Percentiles rank a stretch among this genome's conserved stretches.
Evolutionary conservation across 2,113 vertebrate genomes (phyloP).

Genomic region (Bettongia penicillata): DNA sequence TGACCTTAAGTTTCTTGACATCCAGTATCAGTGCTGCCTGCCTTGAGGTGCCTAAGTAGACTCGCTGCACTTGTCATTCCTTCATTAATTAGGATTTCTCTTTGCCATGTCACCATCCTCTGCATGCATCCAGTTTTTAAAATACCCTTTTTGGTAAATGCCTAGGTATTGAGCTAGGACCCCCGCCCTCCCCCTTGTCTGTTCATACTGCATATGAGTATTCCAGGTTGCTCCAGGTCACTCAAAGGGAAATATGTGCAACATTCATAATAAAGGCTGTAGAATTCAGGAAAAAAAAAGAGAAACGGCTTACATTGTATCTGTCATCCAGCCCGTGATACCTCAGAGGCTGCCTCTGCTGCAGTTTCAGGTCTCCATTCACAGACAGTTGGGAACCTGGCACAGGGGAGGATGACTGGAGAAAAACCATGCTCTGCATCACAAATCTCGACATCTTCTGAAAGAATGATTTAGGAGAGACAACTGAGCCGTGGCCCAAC

Average conservation of each 20-base stretch:
- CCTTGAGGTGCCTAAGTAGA: too few species aligned
- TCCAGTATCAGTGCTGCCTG: too few species aligned
- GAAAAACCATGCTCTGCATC: constrained; percentile 95
- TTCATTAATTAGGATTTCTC: not conserved
- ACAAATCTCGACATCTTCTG: constrained; percentile 94
- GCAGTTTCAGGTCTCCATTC: constrained; percentile 92
- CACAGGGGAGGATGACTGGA: constrained; percentile 90
- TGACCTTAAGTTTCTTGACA: too few species aligned
- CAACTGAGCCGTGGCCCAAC: not conserved
- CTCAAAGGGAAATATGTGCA: constrained; percentile 25
- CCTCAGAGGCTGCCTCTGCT: constrained; percentile 90
- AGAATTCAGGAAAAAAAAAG: accelerated
- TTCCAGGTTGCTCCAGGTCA: not conserved
- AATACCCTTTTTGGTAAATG: not conserved
- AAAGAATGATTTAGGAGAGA: constrained; percentile 54
- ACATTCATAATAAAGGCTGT: not conserved
- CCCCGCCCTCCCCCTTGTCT: too few species aligned
- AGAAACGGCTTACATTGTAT: constrained; percentile 90
- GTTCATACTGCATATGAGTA: not conserved
- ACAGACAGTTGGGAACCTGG: constrained; percentile 89
- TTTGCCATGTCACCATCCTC: not conserved
- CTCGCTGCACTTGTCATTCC: too few species aligned
- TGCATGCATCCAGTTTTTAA: not conserved
- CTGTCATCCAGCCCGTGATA: constrained; percentile 88
- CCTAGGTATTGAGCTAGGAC: too few species aligned